These are phyloP conservation scores for Scartelaos histophorus DNA, from an alignment of 2,113 vertebrate species.

Conservation along the genomic window DNA sequence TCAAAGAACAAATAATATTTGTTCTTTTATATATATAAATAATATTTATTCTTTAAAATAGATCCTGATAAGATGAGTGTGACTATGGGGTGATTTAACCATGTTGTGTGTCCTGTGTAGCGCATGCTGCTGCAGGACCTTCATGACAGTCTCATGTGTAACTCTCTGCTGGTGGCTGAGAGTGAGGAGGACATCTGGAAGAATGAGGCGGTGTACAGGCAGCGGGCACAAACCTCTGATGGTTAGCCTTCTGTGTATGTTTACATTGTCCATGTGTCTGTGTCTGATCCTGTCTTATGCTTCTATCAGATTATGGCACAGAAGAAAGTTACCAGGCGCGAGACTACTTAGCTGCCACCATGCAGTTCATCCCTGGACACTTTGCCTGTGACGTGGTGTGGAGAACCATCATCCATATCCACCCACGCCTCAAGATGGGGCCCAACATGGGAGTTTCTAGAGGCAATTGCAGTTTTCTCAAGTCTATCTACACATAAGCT, in stretches of 20 bases:
- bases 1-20: no score
- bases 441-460: slow-evolving; percentile 95
- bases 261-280: background rate
- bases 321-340: slow-evolving; percentile 93
- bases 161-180: slow-evolving; percentile 95
- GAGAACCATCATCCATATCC: slow-evolving; percentile 94
- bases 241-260: slow-evolving; percentile 71
- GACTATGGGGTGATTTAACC: background rate
- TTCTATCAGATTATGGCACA: slow-evolving; percentile 82
- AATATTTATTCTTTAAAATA: no score
- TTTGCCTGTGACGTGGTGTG: slow-evolving; percentile 96
- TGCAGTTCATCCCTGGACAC: slow-evolving; percentile 97
- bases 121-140: slow-evolving; percentile 93
- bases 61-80: background rate
- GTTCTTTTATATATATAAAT: no score
- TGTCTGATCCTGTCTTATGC: background rate
- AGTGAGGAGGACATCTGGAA: slow-evolving; percentile 99
- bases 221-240: slow-evolving; percentile 80
- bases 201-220: slow-evolving; percentile 87
- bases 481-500: background rate
- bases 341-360: slow-evolving; percentile 95
- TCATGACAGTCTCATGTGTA: slow-evolving; percentile 93
- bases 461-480: slow-evolving; percentile 72
- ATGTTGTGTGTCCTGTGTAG: slow-evolving; percentile 66
- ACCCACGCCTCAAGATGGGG: slow-evolving; percentile 96